phyloP scores from a whole-genome alignment of 2,797 vertebrate genomes.

The Carduelis carduelis region DNA sequence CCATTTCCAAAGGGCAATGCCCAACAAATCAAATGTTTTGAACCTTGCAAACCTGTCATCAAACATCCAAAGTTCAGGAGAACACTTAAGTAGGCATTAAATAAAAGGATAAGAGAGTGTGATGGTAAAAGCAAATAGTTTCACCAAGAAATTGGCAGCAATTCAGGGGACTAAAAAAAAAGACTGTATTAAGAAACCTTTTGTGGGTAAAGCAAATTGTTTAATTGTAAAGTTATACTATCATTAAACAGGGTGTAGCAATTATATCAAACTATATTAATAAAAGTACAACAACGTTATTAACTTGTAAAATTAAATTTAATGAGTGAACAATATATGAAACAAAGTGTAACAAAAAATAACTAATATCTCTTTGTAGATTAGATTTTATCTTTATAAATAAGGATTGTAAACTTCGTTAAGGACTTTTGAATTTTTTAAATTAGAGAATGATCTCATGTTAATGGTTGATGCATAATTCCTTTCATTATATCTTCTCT shows the following conservation, averaged over 20 bases:
- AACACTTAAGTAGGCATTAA: not conserved
- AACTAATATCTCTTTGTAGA: not conserved
- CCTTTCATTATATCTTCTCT: not conserved
- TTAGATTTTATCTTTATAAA: not conserved
- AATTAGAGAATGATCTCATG: not conserved
- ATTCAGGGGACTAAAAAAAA: not conserved
- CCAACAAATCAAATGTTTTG: not conserved
- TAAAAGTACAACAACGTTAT: not conserved
- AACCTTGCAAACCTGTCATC: not conserved
- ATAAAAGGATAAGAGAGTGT: not conserved
- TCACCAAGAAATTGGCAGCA: not conserved
- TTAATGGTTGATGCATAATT: not conserved
- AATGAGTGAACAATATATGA: not conserved
- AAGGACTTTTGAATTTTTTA: not conserved
- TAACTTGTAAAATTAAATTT: slow-evolving; percentile 10
- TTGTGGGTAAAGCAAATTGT: slow-evolving; percentile 3
- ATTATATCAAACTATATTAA: not conserved
- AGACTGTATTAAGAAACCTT: not conserved
- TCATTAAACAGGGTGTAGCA: not conserved
- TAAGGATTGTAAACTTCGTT: not conserved
- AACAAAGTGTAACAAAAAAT: not conserved
- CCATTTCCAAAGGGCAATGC: not conserved
- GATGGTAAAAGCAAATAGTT: not conserved
- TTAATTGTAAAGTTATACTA: slow-evolving; percentile 6
- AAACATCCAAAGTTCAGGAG: not conserved